Percentiles rank a stretch among this genome's conserved stretches.
Conservation (phyloP, 1,140 invertebrate genomes). For the Orussus abietinus region DNA sequence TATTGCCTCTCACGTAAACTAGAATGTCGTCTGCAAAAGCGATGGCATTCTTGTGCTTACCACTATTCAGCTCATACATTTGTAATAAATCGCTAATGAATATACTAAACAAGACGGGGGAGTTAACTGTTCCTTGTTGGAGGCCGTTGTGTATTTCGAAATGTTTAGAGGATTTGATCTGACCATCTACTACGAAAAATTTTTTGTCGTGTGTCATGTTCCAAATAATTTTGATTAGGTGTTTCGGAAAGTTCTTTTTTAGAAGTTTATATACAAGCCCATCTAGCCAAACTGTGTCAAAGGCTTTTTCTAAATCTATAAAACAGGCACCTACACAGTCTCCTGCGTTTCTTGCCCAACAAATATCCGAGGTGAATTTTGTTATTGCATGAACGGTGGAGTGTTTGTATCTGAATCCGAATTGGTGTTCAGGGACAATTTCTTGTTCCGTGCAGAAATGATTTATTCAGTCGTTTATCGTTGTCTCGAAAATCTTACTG, state of each 20-base stretch:
- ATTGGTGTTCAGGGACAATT: too few relatives aligned
- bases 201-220: slow-evolving; percentile 4
- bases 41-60: not conserved
- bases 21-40: not conserved
- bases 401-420: too few relatives aligned
- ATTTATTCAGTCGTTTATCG: slow-evolving; percentile 15
- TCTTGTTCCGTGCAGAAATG: too few relatives aligned
- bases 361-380: too few relatives aligned
- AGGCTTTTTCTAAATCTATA: slow-evolving; percentile 33
- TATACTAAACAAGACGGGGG: not conserved
- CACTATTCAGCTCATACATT: slow-evolving; percentile 3
- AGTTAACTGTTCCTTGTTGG: not conserved
- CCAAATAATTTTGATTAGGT: slow-evolving; percentile 9
- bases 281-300: slow-evolving; percentile 20
- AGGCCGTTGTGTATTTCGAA: not conserved
- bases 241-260: slow-evolving; percentile 7
- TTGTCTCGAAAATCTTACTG: slow-evolving; percentile 30
- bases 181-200: not conserved
- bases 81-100: not conserved
- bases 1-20: not conserved
- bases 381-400: too few relatives aligned
- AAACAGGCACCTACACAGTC: slow-evolving; percentile 22
- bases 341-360: too few relatives aligned
- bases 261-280: slow-evolving; percentile 21
- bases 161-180: not conserved